Conservation (phyloP, 2,113 vertebrate genomes). For the Smithornis capensis region DNA sequence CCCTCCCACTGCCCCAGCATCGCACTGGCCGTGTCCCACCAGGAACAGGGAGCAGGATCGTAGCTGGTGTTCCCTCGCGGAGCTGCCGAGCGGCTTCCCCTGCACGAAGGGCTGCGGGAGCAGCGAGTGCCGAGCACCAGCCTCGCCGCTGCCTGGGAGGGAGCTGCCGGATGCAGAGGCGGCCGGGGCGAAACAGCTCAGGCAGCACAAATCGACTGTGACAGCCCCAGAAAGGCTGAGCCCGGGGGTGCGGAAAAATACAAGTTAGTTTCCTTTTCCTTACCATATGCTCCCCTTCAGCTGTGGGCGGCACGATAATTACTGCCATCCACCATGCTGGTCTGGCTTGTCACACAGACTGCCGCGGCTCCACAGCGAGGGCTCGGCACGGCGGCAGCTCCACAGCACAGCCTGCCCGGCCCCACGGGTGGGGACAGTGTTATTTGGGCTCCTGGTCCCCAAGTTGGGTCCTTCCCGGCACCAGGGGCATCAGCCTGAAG, state of each 20-base stretch:
- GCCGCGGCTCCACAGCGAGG: neutral
- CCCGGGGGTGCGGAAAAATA: slow-evolving; percentile 63
- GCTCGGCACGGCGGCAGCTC: neutral
- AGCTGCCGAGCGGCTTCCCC: neutral
- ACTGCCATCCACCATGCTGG: slow-evolving; percentile 59
- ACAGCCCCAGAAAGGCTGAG: slow-evolving; percentile 76
- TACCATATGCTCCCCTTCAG: slow-evolving; percentile 79
- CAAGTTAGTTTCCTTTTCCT: slow-evolving; percentile 68
- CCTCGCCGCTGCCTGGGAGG: neutral
- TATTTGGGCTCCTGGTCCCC: neutral
- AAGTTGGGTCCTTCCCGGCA: neutral
- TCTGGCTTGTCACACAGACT: slow-evolving; percentile 51
- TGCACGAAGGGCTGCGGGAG: neutral
- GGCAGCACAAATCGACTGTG: slow-evolving; percentile 76
- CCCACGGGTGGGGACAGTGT: fast-evolving
- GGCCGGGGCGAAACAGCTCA: slow-evolving; percentile 64
- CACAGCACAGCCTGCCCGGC: neutral
- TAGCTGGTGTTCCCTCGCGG: fast-evolving
- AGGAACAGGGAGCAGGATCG: fast-evolving
- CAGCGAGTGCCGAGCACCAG: neutral
- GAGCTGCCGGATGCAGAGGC: neutral
- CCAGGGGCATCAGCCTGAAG: neutral
- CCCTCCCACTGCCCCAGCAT: fast-evolving
- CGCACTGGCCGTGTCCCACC: fast-evolving
- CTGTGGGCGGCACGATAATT: slow-evolving; percentile 67